A percentile compares a stretch with the other conserved stretches of the same genome.
Evolutionary conservation across 2,888 invertebrate genomes (phyloP).

Genomic region (Mythimna albipuncta): DNA sequence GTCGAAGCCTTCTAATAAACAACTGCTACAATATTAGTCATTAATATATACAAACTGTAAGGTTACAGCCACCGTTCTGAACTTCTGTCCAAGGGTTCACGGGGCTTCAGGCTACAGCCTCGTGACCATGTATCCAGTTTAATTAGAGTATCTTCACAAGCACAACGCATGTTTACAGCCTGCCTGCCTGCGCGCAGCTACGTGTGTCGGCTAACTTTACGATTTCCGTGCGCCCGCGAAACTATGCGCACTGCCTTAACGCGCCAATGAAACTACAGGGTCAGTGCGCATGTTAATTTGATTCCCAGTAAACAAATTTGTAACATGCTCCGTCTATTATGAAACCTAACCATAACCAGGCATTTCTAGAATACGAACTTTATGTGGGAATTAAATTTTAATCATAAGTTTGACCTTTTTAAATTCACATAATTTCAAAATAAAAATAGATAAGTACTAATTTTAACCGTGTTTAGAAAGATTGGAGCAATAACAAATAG

Average conservation of each 20-base stretch:
- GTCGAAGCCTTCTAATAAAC: neutral
- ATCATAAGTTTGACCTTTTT: neutral
- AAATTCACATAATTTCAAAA: neutral
- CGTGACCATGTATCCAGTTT: conserved; percentile 33
- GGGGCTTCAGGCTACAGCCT: neutral
- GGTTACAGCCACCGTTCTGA: neutral
- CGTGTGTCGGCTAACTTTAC: conserved; percentile 9
- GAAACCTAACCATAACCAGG: conserved; percentile 1
- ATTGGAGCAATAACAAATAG: neutral
- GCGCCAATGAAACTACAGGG: conserved; percentile 47
- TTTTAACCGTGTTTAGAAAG: neutral
- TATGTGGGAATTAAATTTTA: conserved; percentile 10
- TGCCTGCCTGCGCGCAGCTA: conserved; percentile 4
- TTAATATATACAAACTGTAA: neutral
- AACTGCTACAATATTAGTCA: neutral
- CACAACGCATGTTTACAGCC: conserved; percentile 18
- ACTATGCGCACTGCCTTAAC: neutral
- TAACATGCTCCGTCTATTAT: conserved; percentile 21
- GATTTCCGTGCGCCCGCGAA: conserved; percentile 18
- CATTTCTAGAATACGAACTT: neutral
- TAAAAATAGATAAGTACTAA: neutral
- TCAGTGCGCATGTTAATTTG: conserved; percentile 58
- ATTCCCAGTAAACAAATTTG: conserved; percentile 37
- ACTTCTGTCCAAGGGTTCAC: neutral
- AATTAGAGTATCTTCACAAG: conserved; percentile 35